Conservation (phyloP, 2,888 invertebrate species). For the Habrosyne pyritoides region DNA sequence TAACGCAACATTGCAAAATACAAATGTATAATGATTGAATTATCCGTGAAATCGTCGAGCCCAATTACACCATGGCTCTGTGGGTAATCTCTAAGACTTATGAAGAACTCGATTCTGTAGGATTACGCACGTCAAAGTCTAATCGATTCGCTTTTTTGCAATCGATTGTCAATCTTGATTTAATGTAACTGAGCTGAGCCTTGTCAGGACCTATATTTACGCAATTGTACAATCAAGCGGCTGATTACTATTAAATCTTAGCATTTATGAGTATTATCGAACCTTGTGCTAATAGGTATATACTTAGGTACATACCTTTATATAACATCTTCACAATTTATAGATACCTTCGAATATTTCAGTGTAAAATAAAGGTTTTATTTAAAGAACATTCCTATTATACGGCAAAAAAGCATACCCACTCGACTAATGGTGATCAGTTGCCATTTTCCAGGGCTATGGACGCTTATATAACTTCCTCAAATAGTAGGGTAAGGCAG, state of each 20-base stretch:
- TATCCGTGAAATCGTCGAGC: conserved; percentile 27
- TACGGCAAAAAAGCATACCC: too few species aligned
- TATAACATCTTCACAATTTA: conserved; percentile 25
- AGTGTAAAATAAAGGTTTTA: too few species aligned
- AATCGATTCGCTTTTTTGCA: conserved; percentile 29
- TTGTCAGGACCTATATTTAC: conserved; percentile 20
- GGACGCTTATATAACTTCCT: too few species aligned
- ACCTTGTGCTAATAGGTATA: conserved; percentile 47
- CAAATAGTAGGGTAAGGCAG: too few species aligned
- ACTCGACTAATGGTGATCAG: too few species aligned
- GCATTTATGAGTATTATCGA: conserved; percentile 29
- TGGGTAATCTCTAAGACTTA: conserved; percentile 8
- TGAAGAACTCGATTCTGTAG: conserved; percentile 18
- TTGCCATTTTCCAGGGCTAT: too few species aligned
- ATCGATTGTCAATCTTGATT: conserved; percentile 23
- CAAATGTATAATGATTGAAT: conserved; percentile 16
- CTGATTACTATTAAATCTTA: conserved; percentile 32
- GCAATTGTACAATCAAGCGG: conserved; percentile 28
- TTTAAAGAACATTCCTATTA: too few species aligned
- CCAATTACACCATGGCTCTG: conserved; percentile 21
- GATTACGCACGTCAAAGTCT: conserved; percentile 21
- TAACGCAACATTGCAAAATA: conserved; percentile 25
- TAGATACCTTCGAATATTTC: too few species aligned
- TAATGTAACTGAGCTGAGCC: conserved; percentile 15
- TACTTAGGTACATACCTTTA: conserved; percentile 15